These are phyloP conservation scores for Telenomus remus DNA, from an alignment of 1,140 invertebrate species.

Conservation along the genomic window DNA sequence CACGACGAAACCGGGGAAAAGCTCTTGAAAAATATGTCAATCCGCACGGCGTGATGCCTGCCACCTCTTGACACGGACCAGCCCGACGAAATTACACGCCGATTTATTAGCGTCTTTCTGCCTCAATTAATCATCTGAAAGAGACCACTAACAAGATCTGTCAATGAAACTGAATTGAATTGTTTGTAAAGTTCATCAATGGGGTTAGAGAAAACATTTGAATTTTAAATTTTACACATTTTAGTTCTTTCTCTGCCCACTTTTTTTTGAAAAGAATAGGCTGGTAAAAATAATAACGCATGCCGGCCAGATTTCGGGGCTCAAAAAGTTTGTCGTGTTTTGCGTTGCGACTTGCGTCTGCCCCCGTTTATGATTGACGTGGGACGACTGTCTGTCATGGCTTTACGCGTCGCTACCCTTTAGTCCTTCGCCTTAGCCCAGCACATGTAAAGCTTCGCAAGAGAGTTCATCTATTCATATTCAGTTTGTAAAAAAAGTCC, in stretches of 20 bases:
- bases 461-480: slow-evolving; percentile 43
- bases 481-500: slow-evolving; percentile 12
- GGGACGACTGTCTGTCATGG: slow-evolving; percentile 54
- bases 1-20: slow-evolving; percentile 42
- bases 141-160: background rate
- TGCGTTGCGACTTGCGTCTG: slow-evolving; percentile 54
- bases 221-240: slow-evolving; percentile 39
- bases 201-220: slow-evolving; percentile 5
- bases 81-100: slow-evolving; percentile 1
- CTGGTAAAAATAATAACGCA: slow-evolving; percentile 47
- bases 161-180: background rate
- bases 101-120: slow-evolving; percentile 10
- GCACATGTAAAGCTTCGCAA: slow-evolving; percentile 54
- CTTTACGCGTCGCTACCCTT: slow-evolving; percentile 57
- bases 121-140: slow-evolving; percentile 2
- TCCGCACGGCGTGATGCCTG: slow-evolving; percentile 49
- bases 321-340: slow-evolving; percentile 29
- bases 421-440: slow-evolving; percentile 30
- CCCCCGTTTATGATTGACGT: slow-evolving; percentile 58
- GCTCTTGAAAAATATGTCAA: slow-evolving; percentile 62
- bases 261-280: slow-evolving; percentile 24
- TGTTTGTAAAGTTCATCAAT: background rate
- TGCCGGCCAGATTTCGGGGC: slow-evolving; percentile 44
- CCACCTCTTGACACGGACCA: background rate
- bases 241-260: background rate